Percentiles rank a stretch among this genome's conserved stretches.
Conservation (phyloP, 2,113 vertebrate genomes). For the Ploceus nigricollis region DNA sequence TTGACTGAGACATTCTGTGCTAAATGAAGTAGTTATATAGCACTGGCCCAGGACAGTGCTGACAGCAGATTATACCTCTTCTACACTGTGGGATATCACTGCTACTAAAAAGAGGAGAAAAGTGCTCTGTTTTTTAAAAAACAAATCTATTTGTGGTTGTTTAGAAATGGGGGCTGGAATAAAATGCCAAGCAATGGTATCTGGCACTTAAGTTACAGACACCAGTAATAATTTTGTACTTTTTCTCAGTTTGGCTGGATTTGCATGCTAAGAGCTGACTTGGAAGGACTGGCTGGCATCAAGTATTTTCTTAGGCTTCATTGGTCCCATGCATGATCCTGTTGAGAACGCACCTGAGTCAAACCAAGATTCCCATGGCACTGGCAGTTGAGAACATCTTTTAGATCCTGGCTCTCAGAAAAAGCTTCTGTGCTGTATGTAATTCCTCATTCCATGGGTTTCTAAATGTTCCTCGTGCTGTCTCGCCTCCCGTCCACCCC, state of each 20-base stretch:
- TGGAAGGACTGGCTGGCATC: not conserved
- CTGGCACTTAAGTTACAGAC: not conserved
- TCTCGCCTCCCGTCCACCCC: fast-evolving
- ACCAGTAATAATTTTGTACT: not conserved
- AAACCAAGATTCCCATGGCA: not conserved
- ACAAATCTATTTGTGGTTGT: not conserved
- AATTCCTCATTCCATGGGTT: not conserved
- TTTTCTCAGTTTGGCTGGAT: not conserved
- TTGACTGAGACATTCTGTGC: not conserved
- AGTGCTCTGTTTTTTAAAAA: not conserved
- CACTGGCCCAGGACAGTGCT: not conserved
- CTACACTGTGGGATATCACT: not conserved
- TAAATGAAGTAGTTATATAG: not conserved
- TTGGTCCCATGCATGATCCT: not conserved
- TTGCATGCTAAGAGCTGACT: not conserved
- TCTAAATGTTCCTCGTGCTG: not conserved
- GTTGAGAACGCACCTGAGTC: not conserved
- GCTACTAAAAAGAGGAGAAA: not conserved
- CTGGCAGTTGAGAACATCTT: not conserved
- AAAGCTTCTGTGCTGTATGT: not conserved
- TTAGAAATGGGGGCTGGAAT: not conserved
- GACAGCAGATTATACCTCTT: not conserved
- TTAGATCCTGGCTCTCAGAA: not conserved
- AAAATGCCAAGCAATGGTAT: not conserved
- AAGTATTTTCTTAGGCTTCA: not conserved